These are phyloP conservation scores for Forbesichthys agassizii DNA, from an alignment of 2,113 vertebrate species.

Conservation along the genomic window DNA sequence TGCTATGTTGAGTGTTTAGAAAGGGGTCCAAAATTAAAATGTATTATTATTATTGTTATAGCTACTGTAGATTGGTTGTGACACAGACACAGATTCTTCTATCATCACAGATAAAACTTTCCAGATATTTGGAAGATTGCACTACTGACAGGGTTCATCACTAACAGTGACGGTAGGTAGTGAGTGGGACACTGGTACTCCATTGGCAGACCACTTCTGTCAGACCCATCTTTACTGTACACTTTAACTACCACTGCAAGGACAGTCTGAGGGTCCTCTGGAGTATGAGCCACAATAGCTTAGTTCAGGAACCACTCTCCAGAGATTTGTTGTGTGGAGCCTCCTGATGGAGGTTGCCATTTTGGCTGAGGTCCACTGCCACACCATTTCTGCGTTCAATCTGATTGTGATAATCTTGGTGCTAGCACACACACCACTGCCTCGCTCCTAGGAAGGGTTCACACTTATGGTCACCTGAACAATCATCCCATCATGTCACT, in stretches of 20 bases:
- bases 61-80: background rate
- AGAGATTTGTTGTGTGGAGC: constrained; percentile 2
- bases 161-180: background rate
- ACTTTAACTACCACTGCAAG: background rate
- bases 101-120: background rate
- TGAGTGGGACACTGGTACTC: background rate
- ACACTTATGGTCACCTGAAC: background rate
- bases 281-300: background rate
- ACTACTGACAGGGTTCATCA: constrained; percentile 4
- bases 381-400: background rate
- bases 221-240: background rate
- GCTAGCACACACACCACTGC: constrained; percentile 10
- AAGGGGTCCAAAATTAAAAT: too few species aligned
- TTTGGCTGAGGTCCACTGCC: background rate
- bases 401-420: background rate
- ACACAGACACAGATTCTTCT: background rate
- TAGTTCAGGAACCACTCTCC: background rate
- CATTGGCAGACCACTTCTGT: constrained; percentile 3
- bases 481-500: constrained; percentile 6
- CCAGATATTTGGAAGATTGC: constrained; percentile 2
- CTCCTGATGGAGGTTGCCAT: constrained; percentile 1
- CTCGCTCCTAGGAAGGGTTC: constrained; percentile 3
- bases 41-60: too few species aligned
- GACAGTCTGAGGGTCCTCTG: background rate
- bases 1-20: too few species aligned